These are phyloP conservation scores for Drosophila serrata DNA, from an alignment of 1,140 invertebrate species.

Conservation along the genomic window DNA sequence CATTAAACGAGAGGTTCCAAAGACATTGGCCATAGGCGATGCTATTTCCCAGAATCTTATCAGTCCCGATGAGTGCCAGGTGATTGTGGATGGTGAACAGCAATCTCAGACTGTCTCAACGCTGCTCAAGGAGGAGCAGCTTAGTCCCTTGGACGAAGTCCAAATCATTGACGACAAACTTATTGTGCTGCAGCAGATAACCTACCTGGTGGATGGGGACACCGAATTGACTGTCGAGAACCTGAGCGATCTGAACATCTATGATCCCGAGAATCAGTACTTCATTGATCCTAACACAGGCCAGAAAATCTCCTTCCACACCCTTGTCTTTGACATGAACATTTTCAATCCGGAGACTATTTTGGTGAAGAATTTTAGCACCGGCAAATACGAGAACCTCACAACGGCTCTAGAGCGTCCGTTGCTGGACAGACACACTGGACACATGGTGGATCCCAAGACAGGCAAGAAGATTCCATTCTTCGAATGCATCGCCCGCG, in stretches of 20 bases:
- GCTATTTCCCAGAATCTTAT: slow-evolving; percentile 91
- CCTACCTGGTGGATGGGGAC: slow-evolving; percentile 75
- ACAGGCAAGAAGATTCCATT: slow-evolving; percentile 93
- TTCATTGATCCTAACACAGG: slow-evolving; percentile 93
- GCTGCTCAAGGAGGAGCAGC: slow-evolving; percentile 88
- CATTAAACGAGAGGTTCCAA: slow-evolving; percentile 61
- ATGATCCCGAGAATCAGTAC: slow-evolving; percentile 90
- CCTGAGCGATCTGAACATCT: slow-evolving; percentile 90
- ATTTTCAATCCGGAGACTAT: slow-evolving; percentile 91
- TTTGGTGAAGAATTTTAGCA: slow-evolving; percentile 91
- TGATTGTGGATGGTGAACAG: slow-evolving; percentile 87
- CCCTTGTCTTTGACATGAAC: slow-evolving; percentile 90
- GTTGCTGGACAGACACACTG: slow-evolving; percentile 91
- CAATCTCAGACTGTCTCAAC: slow-evolving; percentile 88
- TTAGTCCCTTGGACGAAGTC: slow-evolving; percentile 89
- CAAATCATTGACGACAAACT: slow-evolving; percentile 87
- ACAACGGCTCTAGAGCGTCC: slow-evolving; percentile 90
- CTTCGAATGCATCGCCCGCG: slow-evolving; percentile 92
- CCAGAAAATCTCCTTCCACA: slow-evolving; percentile 91
- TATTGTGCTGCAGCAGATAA: slow-evolving; percentile 76
- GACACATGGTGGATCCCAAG: slow-evolving; percentile 93
- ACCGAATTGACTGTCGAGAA: slow-evolving; percentile 87
- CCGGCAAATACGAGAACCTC: slow-evolving; percentile 89
- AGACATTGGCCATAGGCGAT: slow-evolving; percentile 87
- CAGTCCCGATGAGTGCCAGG: slow-evolving; percentile 90